A percentile compares a stretch with the other conserved stretches of the same genome.
These are phyloP conservation scores for Limnephilus auricula DNA, from an alignment of 2,888 invertebrate species.

Conservation along the genomic window DNA sequence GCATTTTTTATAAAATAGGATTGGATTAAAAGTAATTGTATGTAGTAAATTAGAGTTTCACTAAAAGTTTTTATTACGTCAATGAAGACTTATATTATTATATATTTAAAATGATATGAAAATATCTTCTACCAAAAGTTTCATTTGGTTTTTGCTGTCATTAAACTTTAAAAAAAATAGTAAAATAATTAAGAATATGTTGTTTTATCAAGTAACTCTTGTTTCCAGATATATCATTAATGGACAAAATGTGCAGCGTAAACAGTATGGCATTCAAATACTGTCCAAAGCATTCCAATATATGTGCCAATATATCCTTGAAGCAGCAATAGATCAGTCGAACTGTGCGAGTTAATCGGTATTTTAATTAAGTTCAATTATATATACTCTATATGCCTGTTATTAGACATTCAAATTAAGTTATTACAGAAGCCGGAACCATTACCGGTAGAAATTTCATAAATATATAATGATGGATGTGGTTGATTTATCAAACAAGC, in stretches of 20 bases:
- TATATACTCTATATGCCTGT: background rate
- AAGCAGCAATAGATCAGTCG: slow-evolving; percentile 2
- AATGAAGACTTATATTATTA: too few species aligned
- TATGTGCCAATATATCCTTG: slow-evolving; percentile 37
- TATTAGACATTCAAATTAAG: background rate
- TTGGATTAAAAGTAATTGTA: background rate
- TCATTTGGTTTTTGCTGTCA: background rate
- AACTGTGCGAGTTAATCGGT: background rate
- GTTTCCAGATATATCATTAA: background rate
- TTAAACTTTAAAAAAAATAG: background rate
- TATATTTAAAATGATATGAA: background rate
- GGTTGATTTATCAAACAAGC: slow-evolving; percentile 54
- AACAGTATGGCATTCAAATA: slow-evolving; percentile 37
- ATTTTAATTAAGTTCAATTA: slow-evolving; percentile 8
- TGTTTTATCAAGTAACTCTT: background rate
- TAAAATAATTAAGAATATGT: background rate
- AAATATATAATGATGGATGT: slow-evolving; percentile 58
- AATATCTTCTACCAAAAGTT: background rate
- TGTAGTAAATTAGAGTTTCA: background rate
- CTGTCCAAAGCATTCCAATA: slow-evolving; percentile 14
- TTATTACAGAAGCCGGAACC: background rate
- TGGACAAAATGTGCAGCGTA: slow-evolving; percentile 10
- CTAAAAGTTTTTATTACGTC: too few species aligned
- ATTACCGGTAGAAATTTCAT: background rate
- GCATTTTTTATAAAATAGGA: background rate